These are phyloP conservation scores for Brachionus asplanchnoidis DNA, from an alignment of 1,140 invertebrate species.

Conservation along the genomic window DNA sequence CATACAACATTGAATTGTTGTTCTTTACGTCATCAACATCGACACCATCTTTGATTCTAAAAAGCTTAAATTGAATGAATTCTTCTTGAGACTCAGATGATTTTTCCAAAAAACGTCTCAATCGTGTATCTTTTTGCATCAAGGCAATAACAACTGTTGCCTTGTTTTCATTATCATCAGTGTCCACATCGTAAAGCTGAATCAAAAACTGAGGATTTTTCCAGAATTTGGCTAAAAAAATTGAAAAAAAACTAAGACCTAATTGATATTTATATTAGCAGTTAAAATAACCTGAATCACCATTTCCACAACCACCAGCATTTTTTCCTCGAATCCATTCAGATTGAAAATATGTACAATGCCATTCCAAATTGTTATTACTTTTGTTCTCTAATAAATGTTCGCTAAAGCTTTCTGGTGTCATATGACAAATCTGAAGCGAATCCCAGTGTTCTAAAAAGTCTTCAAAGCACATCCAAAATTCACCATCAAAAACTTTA, in stretches of 20 bases:
- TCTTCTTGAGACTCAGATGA: slow-evolving; percentile 23
- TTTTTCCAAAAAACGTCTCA: neutral
- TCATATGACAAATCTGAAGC: slow-evolving; percentile 40
- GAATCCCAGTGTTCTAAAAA: slow-evolving; percentile 26
- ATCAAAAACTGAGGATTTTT: slow-evolving; percentile 42
- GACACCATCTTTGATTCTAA: neutral
- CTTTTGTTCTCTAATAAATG: neutral
- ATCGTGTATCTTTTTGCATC: slow-evolving; percentile 38
- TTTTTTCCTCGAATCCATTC: slow-evolving; percentile 25
- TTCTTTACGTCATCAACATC: neutral
- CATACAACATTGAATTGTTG: neutral
- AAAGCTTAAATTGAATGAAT: slow-evolving; percentile 42
- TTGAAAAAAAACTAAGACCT: neutral
- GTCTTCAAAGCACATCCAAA: slow-evolving; percentile 41
- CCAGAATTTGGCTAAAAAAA: slow-evolving; percentile 19
- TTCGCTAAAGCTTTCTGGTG: slow-evolving; percentile 10
- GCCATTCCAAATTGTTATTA: slow-evolving; percentile 13
- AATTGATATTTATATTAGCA: neutral
- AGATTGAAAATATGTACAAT: slow-evolving; percentile 6
- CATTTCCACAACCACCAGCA: slow-evolving; percentile 42
- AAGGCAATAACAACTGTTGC: slow-evolving; percentile 31
- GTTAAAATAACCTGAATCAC: neutral
- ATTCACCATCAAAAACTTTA: slow-evolving; percentile 38
- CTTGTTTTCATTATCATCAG: slow-evolving; percentile 3
- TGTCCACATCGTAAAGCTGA: neutral